Evolutionary conservation across 1,140 invertebrate species (phyloP), one percentile per base, ranked within the genome.

Genomic region (Leucophenga varia): DNA sequence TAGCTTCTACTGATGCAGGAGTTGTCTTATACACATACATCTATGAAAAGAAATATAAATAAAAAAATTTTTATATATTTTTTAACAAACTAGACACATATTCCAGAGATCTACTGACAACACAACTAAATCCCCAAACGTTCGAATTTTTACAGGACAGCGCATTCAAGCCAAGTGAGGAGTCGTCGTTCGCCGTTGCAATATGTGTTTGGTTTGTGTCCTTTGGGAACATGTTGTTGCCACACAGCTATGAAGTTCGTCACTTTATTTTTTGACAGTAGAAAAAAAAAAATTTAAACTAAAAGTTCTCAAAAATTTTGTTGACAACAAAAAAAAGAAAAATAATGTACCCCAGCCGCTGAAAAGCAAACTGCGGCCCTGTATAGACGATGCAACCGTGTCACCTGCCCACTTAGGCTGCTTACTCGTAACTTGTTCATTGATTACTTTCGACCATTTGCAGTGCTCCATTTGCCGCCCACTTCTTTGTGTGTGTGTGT

Each of bases 201-300:
- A n/a, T 25, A 25, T 25, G 5, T 5, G 22, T 25, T 25, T 25
- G 31, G 21, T 38, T n/a, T 32, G 21, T 47, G 40, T 42, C 45
- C n/a, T n/a, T 48, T 48, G 49, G 53, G 45, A 55, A 43, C 37
- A 48, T 41, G 47, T 52, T 49, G 22, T 25, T n/a, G n/a, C n/a
- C n/a, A n/a, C n/a, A n/a, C n/a, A n/a, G n/a, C n/a, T n/a, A n/a
- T n/a, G n/a, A n/a, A n/a, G 14, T 35, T 41, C 32, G 22, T 46
- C 52, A 54, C 49, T 54, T 46, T 47, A 52, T 54, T 54, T 55
- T 55, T 52, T 52, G 47, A 47, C 43, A 52, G 34, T 7, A 46
- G 34, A 12, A 35, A 35, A 47, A 49, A 47, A 40, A 47, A 48
- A 51, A 43, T 46, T 55, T 35, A 47, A 30, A 31, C 14, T 34